Conservation (phyloP, 2,113 vertebrate species). For the Myotis davidii region DNA sequence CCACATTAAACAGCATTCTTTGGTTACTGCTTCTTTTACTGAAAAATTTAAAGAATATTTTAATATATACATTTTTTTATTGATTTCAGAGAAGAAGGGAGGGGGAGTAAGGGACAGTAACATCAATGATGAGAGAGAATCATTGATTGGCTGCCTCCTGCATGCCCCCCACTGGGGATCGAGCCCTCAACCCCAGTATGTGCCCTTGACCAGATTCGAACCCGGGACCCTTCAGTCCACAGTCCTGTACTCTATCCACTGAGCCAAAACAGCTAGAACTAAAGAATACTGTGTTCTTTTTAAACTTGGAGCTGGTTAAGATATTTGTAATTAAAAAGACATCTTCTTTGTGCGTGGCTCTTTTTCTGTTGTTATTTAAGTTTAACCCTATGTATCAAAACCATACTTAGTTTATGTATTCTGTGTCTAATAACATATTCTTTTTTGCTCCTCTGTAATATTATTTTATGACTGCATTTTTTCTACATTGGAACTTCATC, state of each 20-base stretch:
- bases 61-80: background rate
- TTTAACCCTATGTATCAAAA: background rate
- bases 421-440: background rate
- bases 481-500: background rate
- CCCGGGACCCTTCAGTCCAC: too few relatives aligned
- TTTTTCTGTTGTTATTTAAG: background rate
- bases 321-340: background rate
- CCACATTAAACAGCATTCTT: background rate
- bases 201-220: too few relatives aligned
- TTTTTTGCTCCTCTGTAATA: background rate
- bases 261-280: too few relatives aligned
- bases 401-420: background rate
- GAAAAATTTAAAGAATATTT: background rate
- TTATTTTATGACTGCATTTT: constrained; percentile 15
- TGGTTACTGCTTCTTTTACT: background rate
- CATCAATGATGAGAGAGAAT: too few relatives aligned
- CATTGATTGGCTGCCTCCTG: too few relatives aligned
- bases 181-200: too few relatives aligned
- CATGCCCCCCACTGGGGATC: too few relatives aligned
- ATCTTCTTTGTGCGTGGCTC: background rate
- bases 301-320: background rate
- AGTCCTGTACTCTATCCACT: too few relatives aligned
- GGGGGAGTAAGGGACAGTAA: too few relatives aligned
- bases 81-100: too few relatives aligned
- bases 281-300: background rate